Percentiles rank a stretch among this genome's conserved stretches.
Conservation (phyloP, 2,888 invertebrate species). For the Sialis lutaria region DNA sequence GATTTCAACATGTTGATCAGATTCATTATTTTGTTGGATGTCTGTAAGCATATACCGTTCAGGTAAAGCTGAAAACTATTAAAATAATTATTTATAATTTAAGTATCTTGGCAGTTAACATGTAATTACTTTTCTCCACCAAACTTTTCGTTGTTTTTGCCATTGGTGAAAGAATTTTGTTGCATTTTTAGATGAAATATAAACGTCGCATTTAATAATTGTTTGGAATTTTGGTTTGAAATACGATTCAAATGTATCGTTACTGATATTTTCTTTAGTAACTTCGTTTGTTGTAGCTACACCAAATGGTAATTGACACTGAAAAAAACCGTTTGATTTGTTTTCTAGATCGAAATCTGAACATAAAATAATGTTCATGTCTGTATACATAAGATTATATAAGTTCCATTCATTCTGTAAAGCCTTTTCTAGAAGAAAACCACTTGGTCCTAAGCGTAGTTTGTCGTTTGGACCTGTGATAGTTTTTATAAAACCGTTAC, state of each 20-base stretch:
- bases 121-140: constrained; percentile 61
- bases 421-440: constrained; percentile 31
- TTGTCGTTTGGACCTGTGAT: constrained; percentile 4
- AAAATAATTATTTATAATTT: constrained; percentile 5
- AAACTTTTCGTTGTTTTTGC: constrained; percentile 60
- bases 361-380: constrained; percentile 27
- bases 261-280: not conserved
- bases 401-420: constrained; percentile 36
- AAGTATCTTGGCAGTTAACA: not conserved
- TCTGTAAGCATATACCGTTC: constrained; percentile 49
- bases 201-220: constrained; percentile 24
- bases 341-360: constrained; percentile 15
- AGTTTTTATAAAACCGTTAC: constrained; percentile 1
- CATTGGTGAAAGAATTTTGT: constrained; percentile 54
- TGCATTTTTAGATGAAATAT: constrained; percentile 28
- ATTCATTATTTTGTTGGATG: constrained; percentile 26
- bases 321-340: constrained; percentile 21
- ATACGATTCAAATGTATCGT: not conserved
- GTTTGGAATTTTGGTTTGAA: constrained; percentile 6
- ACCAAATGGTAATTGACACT: constrained; percentile 26
- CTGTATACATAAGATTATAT: constrained; percentile 28
- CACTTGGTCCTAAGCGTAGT: constrained; percentile 26
- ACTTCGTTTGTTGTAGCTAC: constrained; percentile 21
- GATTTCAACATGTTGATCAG: constrained; percentile 37
- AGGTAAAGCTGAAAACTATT: constrained; percentile 50